phyloP scores from a whole-genome alignment of 1,140 invertebrate species.

The Copidosoma floridanum region DNA sequence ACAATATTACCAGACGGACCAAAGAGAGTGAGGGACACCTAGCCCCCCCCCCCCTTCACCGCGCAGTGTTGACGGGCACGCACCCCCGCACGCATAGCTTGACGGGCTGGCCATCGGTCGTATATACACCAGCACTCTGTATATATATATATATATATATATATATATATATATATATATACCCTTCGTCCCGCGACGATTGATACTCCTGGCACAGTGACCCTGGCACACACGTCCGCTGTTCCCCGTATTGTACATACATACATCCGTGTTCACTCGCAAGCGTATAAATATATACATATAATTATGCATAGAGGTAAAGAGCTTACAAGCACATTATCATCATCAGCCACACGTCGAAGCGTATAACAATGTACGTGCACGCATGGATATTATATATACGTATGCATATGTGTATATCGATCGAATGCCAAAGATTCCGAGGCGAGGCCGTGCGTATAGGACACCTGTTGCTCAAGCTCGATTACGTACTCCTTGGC shows the following conservation, averaged over 20 bases:
- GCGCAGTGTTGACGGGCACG: too few species aligned
- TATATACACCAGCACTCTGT: too few species aligned
- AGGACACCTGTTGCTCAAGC: constrained; percentile 44
- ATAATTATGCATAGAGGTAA: neutral
- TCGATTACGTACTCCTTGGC: constrained; percentile 11
- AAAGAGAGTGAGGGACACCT: constrained; percentile 6
- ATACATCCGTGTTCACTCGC: constrained; percentile 20
- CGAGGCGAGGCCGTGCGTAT: constrained; percentile 44
- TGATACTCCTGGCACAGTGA: constrained; percentile 41
- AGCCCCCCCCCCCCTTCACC: neutral
- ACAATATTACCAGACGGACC: too few species aligned
- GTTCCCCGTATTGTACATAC: constrained; percentile 8
- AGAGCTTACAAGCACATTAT: too few species aligned
- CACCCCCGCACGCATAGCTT: too few species aligned
- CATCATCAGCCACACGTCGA: neutral
- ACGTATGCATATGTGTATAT: constrained; percentile 18
- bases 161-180: too few species aligned
- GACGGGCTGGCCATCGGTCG: too few species aligned
- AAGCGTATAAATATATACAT: neutral
- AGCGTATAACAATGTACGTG: neutral
- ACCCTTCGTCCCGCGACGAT: constrained; percentile 3
- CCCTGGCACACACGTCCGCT: constrained; percentile 27
- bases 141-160: too few species aligned
- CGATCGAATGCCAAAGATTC: constrained; percentile 51
- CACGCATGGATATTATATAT: neutral